Conservation (phyloP, 2,113 vertebrate species). For the Oreochromis niloticus region DNA sequence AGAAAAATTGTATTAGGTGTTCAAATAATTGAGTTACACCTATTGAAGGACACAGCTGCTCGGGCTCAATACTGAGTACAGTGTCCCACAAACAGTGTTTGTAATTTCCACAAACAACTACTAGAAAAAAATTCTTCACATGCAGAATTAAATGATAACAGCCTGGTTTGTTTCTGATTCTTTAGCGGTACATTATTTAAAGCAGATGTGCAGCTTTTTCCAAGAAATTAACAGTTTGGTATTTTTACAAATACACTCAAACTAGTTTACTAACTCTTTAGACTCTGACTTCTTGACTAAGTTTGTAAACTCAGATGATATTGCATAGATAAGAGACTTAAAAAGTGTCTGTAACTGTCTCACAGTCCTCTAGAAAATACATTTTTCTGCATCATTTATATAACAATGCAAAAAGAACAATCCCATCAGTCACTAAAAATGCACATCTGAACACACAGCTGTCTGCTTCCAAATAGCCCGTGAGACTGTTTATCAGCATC, state of each 20-base stretch:
- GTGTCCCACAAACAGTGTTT: background rate
- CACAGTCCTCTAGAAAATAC: background rate
- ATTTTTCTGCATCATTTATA: background rate
- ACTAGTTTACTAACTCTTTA: background rate
- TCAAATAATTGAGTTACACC: conserved; percentile 46
- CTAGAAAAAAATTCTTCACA: background rate
- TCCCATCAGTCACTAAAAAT: background rate
- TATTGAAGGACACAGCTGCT: conserved; percentile 45
- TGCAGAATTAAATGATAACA: background rate
- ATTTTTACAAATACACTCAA: background rate
- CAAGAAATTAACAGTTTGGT: background rate
- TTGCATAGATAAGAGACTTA: background rate
- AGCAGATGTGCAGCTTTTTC: background rate
- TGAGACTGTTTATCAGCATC: background rate
- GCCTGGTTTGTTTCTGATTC: background rate
- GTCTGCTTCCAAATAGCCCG: background rate
- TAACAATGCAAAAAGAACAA: background rate
- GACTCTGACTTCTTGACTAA: background rate
- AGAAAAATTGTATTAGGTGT: conserved; percentile 50
- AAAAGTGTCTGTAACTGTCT: background rate
- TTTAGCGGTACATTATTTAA: background rate
- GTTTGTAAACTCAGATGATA: background rate
- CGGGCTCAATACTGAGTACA: background rate
- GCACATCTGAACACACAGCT: background rate
- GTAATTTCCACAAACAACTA: background rate